These are phyloP conservation scores for Magallana ariakensis DNA, from an alignment of 1,140 invertebrate species.

Conservation along the genomic window DNA sequence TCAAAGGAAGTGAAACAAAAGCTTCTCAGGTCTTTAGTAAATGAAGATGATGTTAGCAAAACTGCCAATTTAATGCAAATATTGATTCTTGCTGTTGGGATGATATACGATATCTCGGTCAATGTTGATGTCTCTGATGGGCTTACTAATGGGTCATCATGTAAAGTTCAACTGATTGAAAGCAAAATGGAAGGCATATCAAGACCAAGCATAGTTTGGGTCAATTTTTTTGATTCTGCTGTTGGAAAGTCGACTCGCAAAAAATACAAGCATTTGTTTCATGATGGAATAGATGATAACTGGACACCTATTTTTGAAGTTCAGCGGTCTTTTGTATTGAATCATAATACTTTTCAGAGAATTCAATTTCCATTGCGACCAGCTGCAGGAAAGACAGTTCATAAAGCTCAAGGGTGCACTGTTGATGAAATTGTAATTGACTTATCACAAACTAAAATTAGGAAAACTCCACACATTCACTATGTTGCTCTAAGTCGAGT, in stretches of 20 bases:
- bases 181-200: neutral
- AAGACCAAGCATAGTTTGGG: constrained; percentile 44
- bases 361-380: constrained; percentile 43
- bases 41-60: neutral
- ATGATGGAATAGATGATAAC: neutral
- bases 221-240: neutral
- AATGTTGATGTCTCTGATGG: constrained; percentile 47
- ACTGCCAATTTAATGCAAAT: neutral
- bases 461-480: constrained; percentile 41
- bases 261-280: constrained; percentile 33
- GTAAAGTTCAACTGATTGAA: neutral
- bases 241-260: neutral
- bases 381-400: constrained; percentile 42
- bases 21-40: neutral
- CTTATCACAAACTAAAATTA: neutral
- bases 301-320: constrained; percentile 46
- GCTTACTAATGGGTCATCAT: constrained; percentile 42
- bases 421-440: constrained; percentile 48
- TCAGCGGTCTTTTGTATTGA: constrained; percentile 1
- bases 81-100: constrained; percentile 27
- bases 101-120: constrained; percentile 39
- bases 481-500: constrained; percentile 42
- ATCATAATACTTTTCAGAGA: constrained; percentile 36
- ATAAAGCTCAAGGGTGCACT: constrained; percentile 44
- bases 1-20: neutral